Evolutionary conservation across 2,113 vertebrate species (phyloP), one percentile per base, ranked within the genome.

Genomic region (Apus apus): DNA sequence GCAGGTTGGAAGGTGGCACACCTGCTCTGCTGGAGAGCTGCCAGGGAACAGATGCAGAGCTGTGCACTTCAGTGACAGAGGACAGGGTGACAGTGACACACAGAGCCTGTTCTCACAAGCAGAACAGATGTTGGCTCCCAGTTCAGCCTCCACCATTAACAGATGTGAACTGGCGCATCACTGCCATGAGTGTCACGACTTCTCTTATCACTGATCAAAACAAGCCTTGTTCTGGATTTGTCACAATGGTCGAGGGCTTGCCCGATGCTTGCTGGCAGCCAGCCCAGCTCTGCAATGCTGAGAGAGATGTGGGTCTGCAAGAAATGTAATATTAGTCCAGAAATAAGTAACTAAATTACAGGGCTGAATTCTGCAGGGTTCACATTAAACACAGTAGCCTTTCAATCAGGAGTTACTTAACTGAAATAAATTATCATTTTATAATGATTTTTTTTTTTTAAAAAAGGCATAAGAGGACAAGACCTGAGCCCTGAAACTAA

Each of bases 21-120:
- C 32, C 87, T 96, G 91, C 67, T 91, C 82, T 85, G 22, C 56
- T 96, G 95, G 91, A 90, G n/a, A 32, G 4, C 64, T 77, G 85
- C 94, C 94, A 95, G 56, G 0, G 17, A 67, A 19, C 75, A 93
- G 68, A 67, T 45, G 90, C 83, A 64, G 80, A 2, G 43, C 60
- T 62, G 8, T 50, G 70, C 73, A 25, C 71, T 68, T 48, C 73
- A 12, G 73, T 30, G 58, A 8, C 46, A 9, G n/a, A 89, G 60
- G 58, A n/a, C 0, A 7, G 38, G 38, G 54, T n/a, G 34, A 46
- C 2, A 43, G 50, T 0, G 4, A 18, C 54, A 76, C 66, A 10
- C 6, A 15, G 0, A 60, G 20, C 38, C 70, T 77, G 17, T 15
- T 75, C 67, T 70, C 38, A 40, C n/a, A 40, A 19, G 43, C 32